Percentiles rank a stretch among this genome's conserved stretches.
phyloP scores from a whole-genome alignment of 1,140 invertebrate species.

The Hylaeus anthracinus region DNA sequence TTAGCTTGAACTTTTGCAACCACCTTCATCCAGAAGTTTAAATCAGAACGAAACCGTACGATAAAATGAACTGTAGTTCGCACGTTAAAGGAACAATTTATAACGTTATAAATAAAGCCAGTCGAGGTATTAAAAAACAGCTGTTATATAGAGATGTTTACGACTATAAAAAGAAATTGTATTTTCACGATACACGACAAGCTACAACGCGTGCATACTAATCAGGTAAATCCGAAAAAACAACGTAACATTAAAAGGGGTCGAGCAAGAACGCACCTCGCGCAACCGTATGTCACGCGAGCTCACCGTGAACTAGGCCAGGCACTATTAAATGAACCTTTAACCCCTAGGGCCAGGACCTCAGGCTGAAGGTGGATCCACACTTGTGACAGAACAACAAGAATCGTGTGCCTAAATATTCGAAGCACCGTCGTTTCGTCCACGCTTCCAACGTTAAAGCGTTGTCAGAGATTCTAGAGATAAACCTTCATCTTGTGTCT shows the following conservation, averaged over 20 bases:
- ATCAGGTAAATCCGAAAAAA: background rate
- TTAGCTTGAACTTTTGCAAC: no score
- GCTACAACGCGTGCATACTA: background rate
- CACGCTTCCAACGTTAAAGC: background rate
- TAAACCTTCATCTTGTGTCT: no score
- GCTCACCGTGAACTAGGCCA: constrained; percentile 30
- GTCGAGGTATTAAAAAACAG: background rate
- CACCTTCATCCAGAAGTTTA: no score
- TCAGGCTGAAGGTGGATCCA: background rate
- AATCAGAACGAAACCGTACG: no score
- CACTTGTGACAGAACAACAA: background rate
- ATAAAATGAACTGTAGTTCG: no score
- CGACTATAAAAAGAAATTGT: background rate
- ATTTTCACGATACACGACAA: background rate
- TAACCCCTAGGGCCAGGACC: background rate
- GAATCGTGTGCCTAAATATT: no score
- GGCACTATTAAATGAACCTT: constrained; percentile 53
- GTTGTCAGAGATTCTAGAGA: no score
- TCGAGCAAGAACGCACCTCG: background rate
- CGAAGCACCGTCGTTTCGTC: background rate
- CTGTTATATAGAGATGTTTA: background rate
- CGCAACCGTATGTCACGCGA: constrained; percentile 1
- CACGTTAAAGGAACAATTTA: no score
- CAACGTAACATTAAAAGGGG: background rate
- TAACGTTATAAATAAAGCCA: background rate